Evolutionary conservation across 37 sponge, comb jelly and placozoan genomes (phyloP).

Genomic region (Spongilla lacustris): DNA sequence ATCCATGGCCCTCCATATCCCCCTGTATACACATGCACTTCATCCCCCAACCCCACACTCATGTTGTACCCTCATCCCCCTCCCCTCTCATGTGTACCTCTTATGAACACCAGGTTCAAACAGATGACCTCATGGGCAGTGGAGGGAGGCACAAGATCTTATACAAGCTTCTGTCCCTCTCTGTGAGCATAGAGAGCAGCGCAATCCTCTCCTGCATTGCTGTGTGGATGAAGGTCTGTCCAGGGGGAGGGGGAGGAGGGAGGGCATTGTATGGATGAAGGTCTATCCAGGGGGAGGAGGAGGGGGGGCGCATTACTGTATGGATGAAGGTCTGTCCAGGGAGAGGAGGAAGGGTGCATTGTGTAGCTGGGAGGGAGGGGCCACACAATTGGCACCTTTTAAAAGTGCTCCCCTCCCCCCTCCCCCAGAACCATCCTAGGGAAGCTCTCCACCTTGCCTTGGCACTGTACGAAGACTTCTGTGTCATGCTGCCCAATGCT

Average conservation of each 20-base stretch:
- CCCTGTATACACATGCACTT: too few relatives aligned
- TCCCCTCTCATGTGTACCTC: too few relatives aligned
- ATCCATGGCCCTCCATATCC: too few relatives aligned
- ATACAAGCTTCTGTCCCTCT: constrained; percentile 51
- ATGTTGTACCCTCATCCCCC: too few relatives aligned
- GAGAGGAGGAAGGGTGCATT: too few relatives aligned
- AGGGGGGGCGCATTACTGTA: constrained; percentile 4
- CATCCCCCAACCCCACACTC: too few relatives aligned
- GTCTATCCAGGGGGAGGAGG: too few relatives aligned
- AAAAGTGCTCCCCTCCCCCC: background rate
- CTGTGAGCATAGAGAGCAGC: constrained; percentile 34
- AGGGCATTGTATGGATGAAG: too few relatives aligned
- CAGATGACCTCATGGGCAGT: background rate
- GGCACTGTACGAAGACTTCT: constrained; percentile 59
- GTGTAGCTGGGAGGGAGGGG: too few relatives aligned
- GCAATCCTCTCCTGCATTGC: constrained; percentile 43
- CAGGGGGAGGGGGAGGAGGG: too few relatives aligned
- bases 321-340: constrained; percentile 71
- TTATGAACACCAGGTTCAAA: too few relatives aligned
- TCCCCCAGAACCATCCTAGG: constrained; percentile 38
- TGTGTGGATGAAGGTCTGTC: constrained; percentile 72
- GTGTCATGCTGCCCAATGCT: constrained; percentile 69
- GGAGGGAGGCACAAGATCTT: constrained; percentile 19
- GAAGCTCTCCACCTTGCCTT: constrained; percentile 23
- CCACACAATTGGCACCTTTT: too few relatives aligned